Evolutionary conservation across 2,888 invertebrate species (phyloP), one percentile per base, ranked within the genome.

Genomic region (Noctua pronuba): DNA sequence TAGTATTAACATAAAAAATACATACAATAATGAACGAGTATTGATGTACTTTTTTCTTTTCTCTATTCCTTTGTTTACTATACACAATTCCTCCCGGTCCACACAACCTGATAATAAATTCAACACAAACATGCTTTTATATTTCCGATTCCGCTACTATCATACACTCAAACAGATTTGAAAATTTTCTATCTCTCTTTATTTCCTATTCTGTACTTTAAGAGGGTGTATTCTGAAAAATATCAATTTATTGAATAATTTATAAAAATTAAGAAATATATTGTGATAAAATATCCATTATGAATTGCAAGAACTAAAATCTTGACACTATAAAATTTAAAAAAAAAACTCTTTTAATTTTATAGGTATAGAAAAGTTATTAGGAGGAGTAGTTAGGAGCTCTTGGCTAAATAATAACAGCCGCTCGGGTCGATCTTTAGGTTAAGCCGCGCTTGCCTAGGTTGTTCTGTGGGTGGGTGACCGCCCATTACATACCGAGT

Each of bases 91-190:
- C 65, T 46, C 0, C 6, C 35, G 68, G 67, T 64, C 46, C 67
- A 38, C 46, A 83, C 41, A 67, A 44, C 44, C n/a, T 55, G 28
- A 67, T 80, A 67, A 58, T 44, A 80, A 83, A 73, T 79, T 74
- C 74, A 80, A 80, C 11, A 80, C 77, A 84, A 64, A 80, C 46
- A 70, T 66, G 8, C 41, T 58, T 44, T 52, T 41, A 35, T 28
- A 69, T 80, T 83, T 72, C 28, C 66, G 35, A 82, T 77, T 72
- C 38, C 64, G 13, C 21, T 73, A 49, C 71, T 16, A 41, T 74
- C 71, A 52, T 28, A 69, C 38, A 69, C 41, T 60, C 75, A 72
- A 72, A 76, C 71, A 58, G 65, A 73, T 77, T 79, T 81, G n/a
- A 76, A 82, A 52, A 64, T 67, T 18, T 64, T 60, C 49, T 24